Evolutionary conservation across 2,888 invertebrate species (phyloP), one percentile per base, ranked within the genome.

Genomic region (Eumacrocentrus americanus): DNA sequence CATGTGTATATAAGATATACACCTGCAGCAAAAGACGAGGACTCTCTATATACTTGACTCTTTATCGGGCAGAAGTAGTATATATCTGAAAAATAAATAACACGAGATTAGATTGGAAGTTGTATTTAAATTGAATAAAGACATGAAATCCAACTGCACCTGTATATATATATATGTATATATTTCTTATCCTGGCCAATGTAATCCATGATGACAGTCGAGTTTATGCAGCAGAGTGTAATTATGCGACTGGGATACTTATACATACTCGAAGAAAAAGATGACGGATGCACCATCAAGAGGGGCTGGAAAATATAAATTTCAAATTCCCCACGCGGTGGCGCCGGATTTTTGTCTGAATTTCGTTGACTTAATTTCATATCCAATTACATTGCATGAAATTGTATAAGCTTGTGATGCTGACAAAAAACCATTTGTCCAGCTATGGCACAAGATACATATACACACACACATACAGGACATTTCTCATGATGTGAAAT

Each of bases 331-430:
- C 38, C 55, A 29, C 58, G 40, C 58, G 48, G 50, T 60, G 59
- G 58, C 67, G 67, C 60, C 66, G 58, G 65, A 78, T 78, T 77
- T 77, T 77, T 77, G 72, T 61, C 68, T 64, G 74, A 73, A 73
- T 76, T 74, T 75, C 71, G 73, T 76, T 73, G 74, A 77, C 74
- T 78, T 78, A 73, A 76, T 78, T 75, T 75, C 75, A 73, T 75
- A 75, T 76, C 77, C 78, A 78, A 78, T 78, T 78, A 78, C 73
- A 76, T 75, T 73, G 70, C 70, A 69, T 68, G 60, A 68, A 69
- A 67, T 67, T 65, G 68, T 61, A 57, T 61, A 59, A 38, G 23
- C 40, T 40, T 22, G n/a, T n/a, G n/a, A n/a, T n/a, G 12, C 23
- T 12, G 14, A 47, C 7, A 37, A 56, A 11, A 25, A 11, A 35